Conservation (phyloP, 2,888 invertebrate genomes). For the Cerastis leucographa region DNA sequence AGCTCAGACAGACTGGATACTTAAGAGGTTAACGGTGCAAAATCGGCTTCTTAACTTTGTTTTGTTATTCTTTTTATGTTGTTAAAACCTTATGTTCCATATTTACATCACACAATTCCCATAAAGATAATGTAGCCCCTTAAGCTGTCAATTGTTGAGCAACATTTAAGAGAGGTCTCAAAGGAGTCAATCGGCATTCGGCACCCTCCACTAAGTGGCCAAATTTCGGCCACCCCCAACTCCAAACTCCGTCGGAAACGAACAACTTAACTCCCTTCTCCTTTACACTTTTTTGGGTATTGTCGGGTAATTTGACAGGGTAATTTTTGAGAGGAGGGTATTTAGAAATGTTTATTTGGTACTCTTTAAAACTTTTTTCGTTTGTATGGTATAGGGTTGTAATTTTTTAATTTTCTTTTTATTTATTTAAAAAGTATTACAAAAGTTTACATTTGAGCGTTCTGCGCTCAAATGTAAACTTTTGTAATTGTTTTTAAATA, state of each 20-base stretch:
- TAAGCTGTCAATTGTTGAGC: constrained; percentile 49
- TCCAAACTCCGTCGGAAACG: constrained; percentile 34
- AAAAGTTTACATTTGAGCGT: too few species aligned
- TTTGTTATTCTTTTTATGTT: not conserved
- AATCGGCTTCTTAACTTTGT: not conserved
- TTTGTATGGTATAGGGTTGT: not conserved
- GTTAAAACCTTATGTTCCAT: not conserved
- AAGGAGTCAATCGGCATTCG: constrained; percentile 68
- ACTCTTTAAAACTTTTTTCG: not conserved
- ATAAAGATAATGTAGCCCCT: constrained; percentile 22
- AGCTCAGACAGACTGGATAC: not conserved
- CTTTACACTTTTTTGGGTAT: constrained; percentile 57
- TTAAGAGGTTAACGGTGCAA: not conserved
- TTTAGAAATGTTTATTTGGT: not conserved
- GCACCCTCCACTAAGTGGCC: constrained; percentile 64
- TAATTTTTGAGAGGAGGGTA: constrained; percentile 22
- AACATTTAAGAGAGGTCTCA: constrained; percentile 54
- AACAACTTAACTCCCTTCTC: constrained; percentile 54
- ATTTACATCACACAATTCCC: not conserved
- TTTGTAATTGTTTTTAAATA: too few species aligned
- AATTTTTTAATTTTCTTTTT: too few species aligned
- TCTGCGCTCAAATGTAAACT: too few species aligned
- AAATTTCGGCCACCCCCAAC: constrained; percentile 66
- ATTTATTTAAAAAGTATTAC: too few species aligned
- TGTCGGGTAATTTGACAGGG: constrained; percentile 42